Percentiles rank a stretch among this genome's conserved stretches.
Conservation (phyloP, 2,888 invertebrate species). For the Nematopogon swammerdamellus region DNA sequence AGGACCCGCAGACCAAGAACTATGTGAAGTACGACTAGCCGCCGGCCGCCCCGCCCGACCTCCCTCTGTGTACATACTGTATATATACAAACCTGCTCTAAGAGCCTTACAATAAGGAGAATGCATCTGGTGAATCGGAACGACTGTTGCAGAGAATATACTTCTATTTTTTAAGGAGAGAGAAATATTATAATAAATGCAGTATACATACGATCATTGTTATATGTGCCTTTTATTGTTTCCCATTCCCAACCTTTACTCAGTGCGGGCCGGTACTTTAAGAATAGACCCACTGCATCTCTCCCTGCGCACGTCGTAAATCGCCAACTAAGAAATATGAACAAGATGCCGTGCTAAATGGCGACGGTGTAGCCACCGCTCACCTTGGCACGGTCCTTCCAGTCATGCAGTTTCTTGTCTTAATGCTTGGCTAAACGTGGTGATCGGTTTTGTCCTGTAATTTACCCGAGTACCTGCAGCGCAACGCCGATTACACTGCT, state of each 20-base stretch:
- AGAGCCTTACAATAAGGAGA: slow-evolving; percentile 1
- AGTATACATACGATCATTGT: slow-evolving; percentile 1
- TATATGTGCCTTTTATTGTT: neutral
- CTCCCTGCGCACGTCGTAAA: too few relatives aligned
- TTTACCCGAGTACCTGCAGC: too few relatives aligned
- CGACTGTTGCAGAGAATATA: slow-evolving; percentile 13
- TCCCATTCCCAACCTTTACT: neutral
- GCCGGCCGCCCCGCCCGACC: neutral
- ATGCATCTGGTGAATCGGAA: neutral
- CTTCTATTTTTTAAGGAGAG: slow-evolving; percentile 41
- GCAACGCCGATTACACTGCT: too few relatives aligned
- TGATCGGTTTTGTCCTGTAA: too few relatives aligned
- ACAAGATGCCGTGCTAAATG: too few relatives aligned
- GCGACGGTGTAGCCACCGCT: too few relatives aligned
- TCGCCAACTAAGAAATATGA: too few relatives aligned
- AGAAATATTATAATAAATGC: slow-evolving; percentile 8
- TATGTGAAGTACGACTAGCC: slow-evolving; percentile 49
- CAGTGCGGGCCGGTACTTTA: too few relatives aligned
- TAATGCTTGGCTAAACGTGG: too few relatives aligned
- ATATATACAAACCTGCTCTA: slow-evolving; percentile 8
- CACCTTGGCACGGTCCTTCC: too few relatives aligned
- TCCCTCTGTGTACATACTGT: slow-evolving; percentile 6
- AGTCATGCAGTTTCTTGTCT: too few relatives aligned
- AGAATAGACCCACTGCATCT: too few relatives aligned
- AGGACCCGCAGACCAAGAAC: slow-evolving; percentile 28